These are phyloP conservation scores for Proterorhinus semilunaris DNA, from an alignment of 2,113 vertebrate species.

Conservation along the genomic window DNA sequence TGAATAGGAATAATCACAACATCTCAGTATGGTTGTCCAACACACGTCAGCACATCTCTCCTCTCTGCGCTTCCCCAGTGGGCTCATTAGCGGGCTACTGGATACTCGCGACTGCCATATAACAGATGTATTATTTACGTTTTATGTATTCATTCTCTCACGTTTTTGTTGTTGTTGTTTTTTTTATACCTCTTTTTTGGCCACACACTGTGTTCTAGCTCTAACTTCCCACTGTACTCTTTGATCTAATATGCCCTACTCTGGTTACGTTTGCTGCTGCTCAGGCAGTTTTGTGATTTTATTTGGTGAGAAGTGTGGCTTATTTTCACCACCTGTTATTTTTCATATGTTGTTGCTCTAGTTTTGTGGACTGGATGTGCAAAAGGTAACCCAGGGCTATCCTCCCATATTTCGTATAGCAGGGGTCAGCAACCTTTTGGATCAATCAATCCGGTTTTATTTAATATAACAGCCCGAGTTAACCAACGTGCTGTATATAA, in stretches of 20 bases:
- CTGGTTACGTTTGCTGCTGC: neutral
- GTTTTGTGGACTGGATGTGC: neutral
- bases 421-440: too few species aligned
- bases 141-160: neutral
- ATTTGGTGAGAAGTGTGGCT: neutral
- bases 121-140: conserved; percentile 59
- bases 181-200: neutral
- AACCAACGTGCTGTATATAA: too few species aligned
- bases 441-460: too few species aligned
- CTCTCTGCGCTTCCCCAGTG: conserved; percentile 42
- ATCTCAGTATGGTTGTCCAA: conserved; percentile 37
- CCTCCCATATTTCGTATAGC: too few species aligned
- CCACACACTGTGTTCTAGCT: conserved; percentile 4
- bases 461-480: too few species aligned
- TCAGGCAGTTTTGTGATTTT: neutral
- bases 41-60: conserved; percentile 45
- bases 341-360: neutral
- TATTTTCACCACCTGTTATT: too few species aligned
- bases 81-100: conserved; percentile 59
- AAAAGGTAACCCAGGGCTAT: too few species aligned
- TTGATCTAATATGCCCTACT: conserved; percentile 8
- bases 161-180: neutral
- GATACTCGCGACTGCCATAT: conserved; percentile 26
- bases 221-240: neutral
- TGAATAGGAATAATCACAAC: conserved; percentile 56